Evolutionary conservation across 2,888 invertebrate species (phyloP), one percentile per base, ranked within the genome.

Genomic region (Ophonus ardosiacus): DNA sequence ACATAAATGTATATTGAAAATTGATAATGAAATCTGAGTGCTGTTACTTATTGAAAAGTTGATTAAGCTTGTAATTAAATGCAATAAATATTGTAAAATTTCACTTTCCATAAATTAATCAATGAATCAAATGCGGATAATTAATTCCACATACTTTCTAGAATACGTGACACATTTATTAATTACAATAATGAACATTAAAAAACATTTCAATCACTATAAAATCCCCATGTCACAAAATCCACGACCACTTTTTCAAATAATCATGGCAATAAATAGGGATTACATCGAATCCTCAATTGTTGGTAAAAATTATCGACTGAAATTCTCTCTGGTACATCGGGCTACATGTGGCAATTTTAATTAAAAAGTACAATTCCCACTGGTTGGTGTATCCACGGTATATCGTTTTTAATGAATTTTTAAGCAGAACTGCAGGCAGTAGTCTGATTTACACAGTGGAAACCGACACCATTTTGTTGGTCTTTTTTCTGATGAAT

Each of bases 401-500:
- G 61, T 61, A 38, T 78, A 78, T 78, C 63, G 80, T 61, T 80
- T 79, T 80, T 80, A 80, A 80, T 80, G 80, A 80, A 80, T 80
- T 80, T 80, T 80, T 80, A 80, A 80, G 63, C 80, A 80, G 80
- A 13, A n/a, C 57, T 57, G 59, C 15, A 6, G 24, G 18, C 76
- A 76, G 8, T 17, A 57, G 79, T 18, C 43, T 80, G 80, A 80
- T 78, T 78, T 78, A 78, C 76, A 51, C 78, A n/a, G 31, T 21
- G 24, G 17, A 78, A 56, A 57, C 13, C 78, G 21, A 13, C 78
- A 21, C 17, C 38, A 51, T 51, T 79, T 61, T 80, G 15, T 63
- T 59, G 61, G 24, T 57, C 31, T 57, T 78, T 57, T 56, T 7
- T 6, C 40, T 80, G 80, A 80, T 80, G 80, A 78, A 78, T 78